Percentiles rank a stretch among this genome's conserved stretches.
phyloP scores from a whole-genome alignment of 2,888 invertebrate genomes.

The Papilio protenor region DNA sequence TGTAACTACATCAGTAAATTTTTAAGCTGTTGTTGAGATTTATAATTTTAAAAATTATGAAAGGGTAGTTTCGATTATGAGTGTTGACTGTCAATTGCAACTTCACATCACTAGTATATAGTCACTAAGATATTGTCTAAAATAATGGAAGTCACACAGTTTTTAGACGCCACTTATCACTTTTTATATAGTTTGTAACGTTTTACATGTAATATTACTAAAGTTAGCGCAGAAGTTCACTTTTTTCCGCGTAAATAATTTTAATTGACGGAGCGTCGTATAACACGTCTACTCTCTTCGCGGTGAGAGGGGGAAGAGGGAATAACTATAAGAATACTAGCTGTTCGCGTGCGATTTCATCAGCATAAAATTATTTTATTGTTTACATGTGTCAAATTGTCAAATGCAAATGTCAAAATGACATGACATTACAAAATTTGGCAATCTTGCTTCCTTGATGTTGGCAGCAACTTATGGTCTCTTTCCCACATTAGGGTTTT shows the following conservation, averaged over 20 bases:
- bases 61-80: neutral
- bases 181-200: neutral
- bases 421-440: no score
- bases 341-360: no score
- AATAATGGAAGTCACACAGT: conserved; percentile 84
- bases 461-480: no score
- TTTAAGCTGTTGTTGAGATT: neutral
- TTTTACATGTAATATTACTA: neutral
- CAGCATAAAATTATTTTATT: no score
- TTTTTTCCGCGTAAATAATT: neutral
- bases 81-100: conserved; percentile 79
- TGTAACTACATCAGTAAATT: neutral
- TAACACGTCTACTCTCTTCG: neutral
- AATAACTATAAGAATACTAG: no score
- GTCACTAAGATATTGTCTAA: conserved; percentile 90
- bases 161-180: neutral
- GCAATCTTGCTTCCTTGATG: no score
- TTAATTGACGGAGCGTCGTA: neutral
- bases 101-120: conserved; percentile 57
- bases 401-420: no score
- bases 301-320: neutral
- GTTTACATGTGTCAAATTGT: no score
- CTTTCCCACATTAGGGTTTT: no score
- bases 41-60: neutral
- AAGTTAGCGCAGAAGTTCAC: neutral